A percentile compares a stretch with the other conserved stretches of the same genome.
phyloP scores from a whole-genome alignment of 2,113 vertebrate genomes.

The Cettia cetti region DNA sequence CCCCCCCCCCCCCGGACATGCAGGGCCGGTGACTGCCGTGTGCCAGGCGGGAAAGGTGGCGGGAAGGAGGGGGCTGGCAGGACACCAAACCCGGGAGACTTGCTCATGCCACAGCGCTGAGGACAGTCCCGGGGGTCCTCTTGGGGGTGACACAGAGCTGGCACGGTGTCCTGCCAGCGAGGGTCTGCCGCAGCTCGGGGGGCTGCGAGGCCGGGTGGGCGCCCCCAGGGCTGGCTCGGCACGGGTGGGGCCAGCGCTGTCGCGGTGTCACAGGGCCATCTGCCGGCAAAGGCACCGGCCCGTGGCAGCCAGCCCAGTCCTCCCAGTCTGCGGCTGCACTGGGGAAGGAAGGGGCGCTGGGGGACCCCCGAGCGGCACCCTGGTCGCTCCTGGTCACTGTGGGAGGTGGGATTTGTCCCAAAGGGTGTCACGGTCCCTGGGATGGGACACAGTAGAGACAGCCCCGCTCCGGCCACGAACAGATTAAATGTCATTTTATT shows the following conservation, averaged over 20 bases:
- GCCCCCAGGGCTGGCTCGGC: background rate
- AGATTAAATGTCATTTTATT: conserved; percentile 88
- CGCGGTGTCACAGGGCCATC: conserved; percentile 36
- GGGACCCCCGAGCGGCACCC: no score
- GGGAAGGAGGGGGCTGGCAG: background rate
- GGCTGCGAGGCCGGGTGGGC: background rate
- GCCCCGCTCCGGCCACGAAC: background rate
- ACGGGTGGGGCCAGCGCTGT: background rate
- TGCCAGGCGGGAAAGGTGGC: background rate
- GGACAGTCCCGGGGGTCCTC: background rate
- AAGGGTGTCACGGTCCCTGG: background rate
- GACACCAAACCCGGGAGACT: background rate
- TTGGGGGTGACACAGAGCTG: background rate
- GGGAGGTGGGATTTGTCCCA: background rate
- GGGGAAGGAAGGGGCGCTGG: background rate
- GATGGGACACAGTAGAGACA: background rate
- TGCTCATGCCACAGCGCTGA: fast-evolving
- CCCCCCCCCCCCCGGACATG: background rate
- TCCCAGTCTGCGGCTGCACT: background rate
- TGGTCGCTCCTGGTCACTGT: background rate
- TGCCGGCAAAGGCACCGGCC: background rate
- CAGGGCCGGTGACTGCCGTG: background rate
- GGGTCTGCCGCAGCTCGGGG: background rate
- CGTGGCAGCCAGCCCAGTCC: background rate
- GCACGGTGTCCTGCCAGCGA: background rate